Conservation (phyloP, 2,113 vertebrate genomes). For the Kryptolebias marmoratus region DNA sequence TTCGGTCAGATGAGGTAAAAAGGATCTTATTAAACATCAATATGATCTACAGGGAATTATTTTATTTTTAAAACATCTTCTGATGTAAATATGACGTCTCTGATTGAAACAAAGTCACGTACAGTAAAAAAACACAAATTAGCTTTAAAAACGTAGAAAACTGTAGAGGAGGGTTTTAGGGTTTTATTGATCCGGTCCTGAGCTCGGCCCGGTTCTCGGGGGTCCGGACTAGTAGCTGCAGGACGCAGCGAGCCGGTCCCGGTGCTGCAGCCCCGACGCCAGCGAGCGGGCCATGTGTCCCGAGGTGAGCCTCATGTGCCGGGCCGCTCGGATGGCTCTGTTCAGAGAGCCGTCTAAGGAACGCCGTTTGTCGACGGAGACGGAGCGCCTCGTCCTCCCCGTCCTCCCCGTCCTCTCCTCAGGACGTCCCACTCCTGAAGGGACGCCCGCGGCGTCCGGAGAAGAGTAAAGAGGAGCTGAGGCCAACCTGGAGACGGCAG, state of each 20-base stretch:
- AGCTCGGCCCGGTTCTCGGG: background rate
- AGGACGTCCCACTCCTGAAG: background rate
- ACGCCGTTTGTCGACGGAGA: slow-evolving; percentile 33
- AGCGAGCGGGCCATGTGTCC: slow-evolving; percentile 81
- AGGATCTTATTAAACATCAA: slow-evolving; percentile 21
- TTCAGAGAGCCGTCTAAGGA: slow-evolving; percentile 76
- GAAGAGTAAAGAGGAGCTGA: slow-evolving; percentile 29
- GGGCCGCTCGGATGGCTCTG: slow-evolving; percentile 79
- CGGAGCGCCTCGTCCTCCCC: slow-evolving; percentile 19
- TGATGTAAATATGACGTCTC: background rate
- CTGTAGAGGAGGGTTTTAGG: background rate
- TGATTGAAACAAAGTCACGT: background rate
- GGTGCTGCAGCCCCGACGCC: slow-evolving; percentile 74
- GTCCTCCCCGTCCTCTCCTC: slow-evolving; percentile 3
- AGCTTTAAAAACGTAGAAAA: too few species aligned
- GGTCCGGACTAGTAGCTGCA: slow-evolving; percentile 80
- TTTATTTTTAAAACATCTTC: background rate
- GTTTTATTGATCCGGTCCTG: slow-evolving; percentile 20
- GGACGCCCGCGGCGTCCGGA: slow-evolving; percentile 27
- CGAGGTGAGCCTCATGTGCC: slow-evolving; percentile 75
- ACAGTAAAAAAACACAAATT: background rate
- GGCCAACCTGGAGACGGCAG: slow-evolving; percentile 75
- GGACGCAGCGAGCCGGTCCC: slow-evolving; percentile 68
- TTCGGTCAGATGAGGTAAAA: too few species aligned
- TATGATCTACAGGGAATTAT: slow-evolving; percentile 25